Conservation (phyloP, 2,888 invertebrate species). For the Piscicola geometra region DNA sequence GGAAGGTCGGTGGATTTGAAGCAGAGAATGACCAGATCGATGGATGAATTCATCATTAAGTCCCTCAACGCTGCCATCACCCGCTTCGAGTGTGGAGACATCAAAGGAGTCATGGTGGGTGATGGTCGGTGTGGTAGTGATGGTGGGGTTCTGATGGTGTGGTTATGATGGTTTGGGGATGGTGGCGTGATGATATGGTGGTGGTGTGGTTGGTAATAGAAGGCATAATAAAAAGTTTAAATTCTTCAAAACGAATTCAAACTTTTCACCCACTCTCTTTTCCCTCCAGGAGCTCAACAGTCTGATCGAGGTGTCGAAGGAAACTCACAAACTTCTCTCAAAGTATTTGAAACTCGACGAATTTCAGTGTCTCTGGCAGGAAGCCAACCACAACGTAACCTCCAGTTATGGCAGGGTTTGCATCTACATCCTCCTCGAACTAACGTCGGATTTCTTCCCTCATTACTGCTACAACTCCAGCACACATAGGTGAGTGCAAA, state of each 20-base stretch:
- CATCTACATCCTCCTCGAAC: slow-evolving; percentile 90
- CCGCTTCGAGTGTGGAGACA: slow-evolving; percentile 89
- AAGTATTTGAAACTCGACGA: slow-evolving; percentile 82
- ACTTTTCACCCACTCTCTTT: background rate
- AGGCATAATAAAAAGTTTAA: too few relatives aligned
- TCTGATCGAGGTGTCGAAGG: slow-evolving; percentile 80
- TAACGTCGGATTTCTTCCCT: slow-evolving; percentile 90
- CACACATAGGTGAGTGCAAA: slow-evolving; percentile 82
- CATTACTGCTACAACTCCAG: slow-evolving; percentile 96
- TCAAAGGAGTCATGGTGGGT: slow-evolving; percentile 77
- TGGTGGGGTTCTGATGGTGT: background rate
- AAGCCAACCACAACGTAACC: slow-evolving; percentile 91
- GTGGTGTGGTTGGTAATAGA: too few relatives aligned
- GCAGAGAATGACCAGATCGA: slow-evolving; percentile 80
- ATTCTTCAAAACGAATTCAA: too few relatives aligned
- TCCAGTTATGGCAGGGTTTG: slow-evolving; percentile 91
- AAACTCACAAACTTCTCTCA: slow-evolving; percentile 83
- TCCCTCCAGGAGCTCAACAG: slow-evolving; percentile 78
- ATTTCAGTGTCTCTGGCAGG: slow-evolving; percentile 84
- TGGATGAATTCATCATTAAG: slow-evolving; percentile 88
- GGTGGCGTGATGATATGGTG: background rate
- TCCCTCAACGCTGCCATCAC: slow-evolving; percentile 87
- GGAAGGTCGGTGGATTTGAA: slow-evolving; percentile 89
- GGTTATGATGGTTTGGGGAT: background rate
- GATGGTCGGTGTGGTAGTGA: background rate